Percentiles rank a stretch among this genome's conserved stretches.
phyloP scores from a whole-genome alignment of 2,888 invertebrate genomes.

The Latheticus oryzae region DNA sequence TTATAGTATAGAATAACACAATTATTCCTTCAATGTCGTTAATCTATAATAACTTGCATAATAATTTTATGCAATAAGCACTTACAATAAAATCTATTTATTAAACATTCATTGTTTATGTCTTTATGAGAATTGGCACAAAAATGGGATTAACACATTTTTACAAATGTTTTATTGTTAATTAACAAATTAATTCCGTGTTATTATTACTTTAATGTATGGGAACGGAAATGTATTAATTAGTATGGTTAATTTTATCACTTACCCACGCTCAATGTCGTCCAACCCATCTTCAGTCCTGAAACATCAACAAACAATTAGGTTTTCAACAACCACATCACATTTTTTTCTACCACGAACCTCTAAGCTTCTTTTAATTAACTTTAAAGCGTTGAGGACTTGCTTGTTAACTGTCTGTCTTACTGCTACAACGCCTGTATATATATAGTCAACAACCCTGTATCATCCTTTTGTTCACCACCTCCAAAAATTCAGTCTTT shows the following conservation, averaged over 20 bases:
- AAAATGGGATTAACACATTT: too few relatives aligned
- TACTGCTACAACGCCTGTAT: not conserved
- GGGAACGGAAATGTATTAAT: not conserved
- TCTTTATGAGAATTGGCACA: too few relatives aligned
- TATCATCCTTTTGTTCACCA: conserved; percentile 31
- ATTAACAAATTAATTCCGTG: too few relatives aligned
- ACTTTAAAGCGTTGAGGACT: not conserved
- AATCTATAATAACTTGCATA: conserved; percentile 14
- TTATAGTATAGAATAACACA: conserved; percentile 17
- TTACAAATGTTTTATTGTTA: too few relatives aligned
- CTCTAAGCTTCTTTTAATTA: conserved; percentile 9
- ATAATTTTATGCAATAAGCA: conserved; percentile 8
- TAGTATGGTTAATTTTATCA: not conserved
- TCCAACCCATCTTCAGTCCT: conserved; percentile 36
- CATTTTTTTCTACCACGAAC: conserved; percentile 9
- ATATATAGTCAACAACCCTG: conserved; percentile 22
- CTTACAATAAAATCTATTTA: too few relatives aligned
- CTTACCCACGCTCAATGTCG: conserved; percentile 37
- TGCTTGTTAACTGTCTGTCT: conserved; percentile 8
- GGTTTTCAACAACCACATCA: not conserved
- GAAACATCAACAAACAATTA: conserved; percentile 14
- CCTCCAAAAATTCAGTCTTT: conserved; percentile 23
- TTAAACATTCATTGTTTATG: too few relatives aligned
- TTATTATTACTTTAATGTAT: too few relatives aligned
- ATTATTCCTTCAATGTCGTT: too few relatives aligned